Evolutionary conservation across 2,113 vertebrate genomes (phyloP).

Genomic region (Phalacrocorax carbo): DNA sequence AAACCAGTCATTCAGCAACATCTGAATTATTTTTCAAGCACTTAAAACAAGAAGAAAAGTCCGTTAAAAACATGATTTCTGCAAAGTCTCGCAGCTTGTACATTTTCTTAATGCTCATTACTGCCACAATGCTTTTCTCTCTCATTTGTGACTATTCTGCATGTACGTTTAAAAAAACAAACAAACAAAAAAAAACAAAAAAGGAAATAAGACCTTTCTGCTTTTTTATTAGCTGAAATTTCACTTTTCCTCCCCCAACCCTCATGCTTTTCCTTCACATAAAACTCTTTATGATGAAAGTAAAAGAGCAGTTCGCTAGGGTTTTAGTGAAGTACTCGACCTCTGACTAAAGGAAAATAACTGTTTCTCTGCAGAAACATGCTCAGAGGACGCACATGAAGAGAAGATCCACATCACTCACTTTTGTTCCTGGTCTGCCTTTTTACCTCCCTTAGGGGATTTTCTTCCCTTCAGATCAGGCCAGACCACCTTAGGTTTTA

Average conservation of each 20-base stretch:
- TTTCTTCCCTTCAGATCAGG: not conserved
- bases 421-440: not conserved
- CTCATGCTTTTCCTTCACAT: not conserved
- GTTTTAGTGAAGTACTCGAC: not conserved
- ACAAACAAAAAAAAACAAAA: not conserved
- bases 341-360: not conserved
- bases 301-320: not conserved
- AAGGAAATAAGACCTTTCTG: not conserved
- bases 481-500: not conserved
- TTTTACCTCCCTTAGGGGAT: not conserved
- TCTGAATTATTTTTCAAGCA: not conserved
- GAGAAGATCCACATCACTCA: not conserved
- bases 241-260: not conserved
- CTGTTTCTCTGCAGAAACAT: not conserved
- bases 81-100: not conserved
- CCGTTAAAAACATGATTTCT: not conserved
- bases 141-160: not conserved
- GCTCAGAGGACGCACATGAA: rapidly evolving
- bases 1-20: not conserved
- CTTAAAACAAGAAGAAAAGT: not conserved
- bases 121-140: not conserved
- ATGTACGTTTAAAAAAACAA: no score
- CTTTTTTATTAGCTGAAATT: not conserved
- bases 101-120: not conserved
- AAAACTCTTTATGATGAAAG: not conserved